A percentile compares a stretch with the other conserved stretches of the same genome.
Evolutionary conservation across 2,113 vertebrate species (phyloP).

Genomic region (Gobiocypris rarus): DNA sequence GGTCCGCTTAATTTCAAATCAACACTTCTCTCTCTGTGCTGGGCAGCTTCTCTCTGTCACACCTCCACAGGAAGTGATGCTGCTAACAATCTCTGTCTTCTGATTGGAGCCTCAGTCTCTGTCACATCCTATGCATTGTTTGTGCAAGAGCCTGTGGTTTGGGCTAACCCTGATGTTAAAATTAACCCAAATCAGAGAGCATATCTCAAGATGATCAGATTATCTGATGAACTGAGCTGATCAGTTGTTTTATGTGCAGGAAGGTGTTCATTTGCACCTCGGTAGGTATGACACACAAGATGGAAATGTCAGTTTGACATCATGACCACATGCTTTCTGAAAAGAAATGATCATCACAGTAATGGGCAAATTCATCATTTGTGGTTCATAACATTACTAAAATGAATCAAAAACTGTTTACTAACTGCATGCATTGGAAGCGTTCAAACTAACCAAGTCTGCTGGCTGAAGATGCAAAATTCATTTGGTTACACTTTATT

Average conservation of each 20-base stretch:
- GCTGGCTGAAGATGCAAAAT: too few relatives aligned
- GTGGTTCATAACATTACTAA: background rate
- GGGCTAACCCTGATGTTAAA: background rate
- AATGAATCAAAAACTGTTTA: background rate
- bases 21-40: background rate
- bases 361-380: background rate
- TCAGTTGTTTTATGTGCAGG: too few relatives aligned
- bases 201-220: background rate
- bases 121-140: background rate
- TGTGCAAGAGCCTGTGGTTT: background rate
- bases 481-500: too few relatives aligned
- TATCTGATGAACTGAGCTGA: background rate
- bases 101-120: background rate
- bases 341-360: background rate
- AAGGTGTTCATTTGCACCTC: background rate
- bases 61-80: slow-evolving; percentile 27
- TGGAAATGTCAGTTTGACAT: background rate
- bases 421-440: too few relatives aligned
- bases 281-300: background rate
- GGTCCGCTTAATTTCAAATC: slow-evolving; percentile 21
- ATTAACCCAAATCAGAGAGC: background rate
- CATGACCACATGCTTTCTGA: background rate
- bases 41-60: slow-evolving; percentile 7
- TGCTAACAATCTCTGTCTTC: background rate
- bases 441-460: too few relatives aligned